Percentiles rank a stretch among this genome's conserved stretches.
Conservation (phyloP, 2,113 vertebrate species). For the Microtus oregoni region DNA sequence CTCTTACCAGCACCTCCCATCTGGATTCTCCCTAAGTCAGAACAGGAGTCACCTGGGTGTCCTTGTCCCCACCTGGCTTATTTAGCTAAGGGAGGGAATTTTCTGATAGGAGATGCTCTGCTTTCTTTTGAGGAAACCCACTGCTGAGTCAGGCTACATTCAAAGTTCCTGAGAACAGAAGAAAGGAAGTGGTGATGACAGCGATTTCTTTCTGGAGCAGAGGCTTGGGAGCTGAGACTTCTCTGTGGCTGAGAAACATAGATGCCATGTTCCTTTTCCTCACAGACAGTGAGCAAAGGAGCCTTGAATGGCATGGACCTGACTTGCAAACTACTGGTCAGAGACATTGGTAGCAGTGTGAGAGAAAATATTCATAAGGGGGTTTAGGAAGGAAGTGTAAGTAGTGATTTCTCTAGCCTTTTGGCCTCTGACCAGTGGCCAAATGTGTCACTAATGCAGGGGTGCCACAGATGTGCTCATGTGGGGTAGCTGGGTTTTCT, state of each 20-base stretch:
- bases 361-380: neutral
- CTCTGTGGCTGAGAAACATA: neutral
- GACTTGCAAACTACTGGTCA: constrained; percentile 24
- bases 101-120: constrained; percentile 11
- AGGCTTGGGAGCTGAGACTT: neutral
- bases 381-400: constrained; percentile 33
- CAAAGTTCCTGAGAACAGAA: constrained; percentile 39
- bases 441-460: neutral
- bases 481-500: neutral
- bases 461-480: neutral
- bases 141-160: neutral
- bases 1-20: neutral
- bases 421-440: neutral
- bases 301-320: neutral
- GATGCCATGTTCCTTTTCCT: neutral
- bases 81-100: constrained; percentile 52
- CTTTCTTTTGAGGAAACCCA: constrained; percentile 5
- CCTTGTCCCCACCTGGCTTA: neutral
- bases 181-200: neutral
- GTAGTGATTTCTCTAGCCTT: neutral
- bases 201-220: constrained; percentile 14
- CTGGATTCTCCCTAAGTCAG: neutral
- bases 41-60: neutral
- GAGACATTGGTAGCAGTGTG: neutral
- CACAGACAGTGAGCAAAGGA: neutral